These are phyloP conservation scores for Protonibea diacanthus DNA, from an alignment of 2,797 vertebrate species.

Conservation along the genomic window DNA sequence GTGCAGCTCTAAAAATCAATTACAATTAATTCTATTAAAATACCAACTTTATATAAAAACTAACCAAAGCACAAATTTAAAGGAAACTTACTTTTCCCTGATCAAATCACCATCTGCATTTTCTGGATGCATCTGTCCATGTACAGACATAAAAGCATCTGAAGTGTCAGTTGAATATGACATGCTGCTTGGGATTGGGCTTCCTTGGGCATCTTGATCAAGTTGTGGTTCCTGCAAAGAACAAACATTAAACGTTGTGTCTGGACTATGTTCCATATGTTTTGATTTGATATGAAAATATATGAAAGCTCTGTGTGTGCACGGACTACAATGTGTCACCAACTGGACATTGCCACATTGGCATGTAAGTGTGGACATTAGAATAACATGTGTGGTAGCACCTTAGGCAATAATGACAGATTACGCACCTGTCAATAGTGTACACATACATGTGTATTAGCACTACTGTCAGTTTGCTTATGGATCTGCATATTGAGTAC, in stretches of 20 bases:
- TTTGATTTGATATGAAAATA: not conserved
- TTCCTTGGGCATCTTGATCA: conserved; percentile 15
- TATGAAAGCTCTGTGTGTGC: not conserved
- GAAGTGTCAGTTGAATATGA: conserved; percentile 3
- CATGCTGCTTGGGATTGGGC: not conserved
- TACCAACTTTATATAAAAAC: not conserved
- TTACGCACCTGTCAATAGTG: not conserved
- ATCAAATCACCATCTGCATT: conserved; percentile 1
- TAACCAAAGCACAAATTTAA: not conserved
- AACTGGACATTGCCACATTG: not conserved
- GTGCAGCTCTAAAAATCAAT: conserved; percentile 12
- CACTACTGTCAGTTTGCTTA: too few relatives aligned
- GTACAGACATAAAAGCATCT: not conserved
- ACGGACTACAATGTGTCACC: not conserved
- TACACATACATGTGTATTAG: too few relatives aligned
- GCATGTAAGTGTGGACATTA: not conserved
- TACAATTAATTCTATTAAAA: not conserved
- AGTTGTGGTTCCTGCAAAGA: too few relatives aligned
- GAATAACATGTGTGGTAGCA: not conserved
- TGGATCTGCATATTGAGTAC: too few relatives aligned
- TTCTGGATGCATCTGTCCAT: not conserved
- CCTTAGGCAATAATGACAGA: not conserved
- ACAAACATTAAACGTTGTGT: too few relatives aligned
- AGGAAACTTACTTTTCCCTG: conserved; percentile 45
- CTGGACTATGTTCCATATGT: not conserved